Percentiles rank a stretch among this genome's conserved stretches.
phyloP scores from a whole-genome alignment of 2,113 vertebrate genomes.

The Proteles cristata region DNA sequence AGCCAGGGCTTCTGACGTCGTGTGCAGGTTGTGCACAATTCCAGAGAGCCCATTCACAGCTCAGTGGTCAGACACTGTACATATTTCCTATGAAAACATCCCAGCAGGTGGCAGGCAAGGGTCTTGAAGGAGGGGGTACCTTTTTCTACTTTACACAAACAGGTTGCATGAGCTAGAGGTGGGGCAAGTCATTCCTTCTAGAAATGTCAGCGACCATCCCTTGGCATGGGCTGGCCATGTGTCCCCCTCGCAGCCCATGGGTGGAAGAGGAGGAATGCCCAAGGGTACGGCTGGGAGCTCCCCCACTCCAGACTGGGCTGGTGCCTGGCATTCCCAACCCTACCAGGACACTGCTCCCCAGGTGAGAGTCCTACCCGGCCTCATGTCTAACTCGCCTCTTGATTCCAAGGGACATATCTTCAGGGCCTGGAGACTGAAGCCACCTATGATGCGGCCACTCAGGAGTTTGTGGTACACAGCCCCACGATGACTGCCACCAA shows the following conservation, averaged over 20 bases:
- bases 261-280: neutral
- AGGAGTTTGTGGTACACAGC: constrained; percentile 89
- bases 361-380: neutral
- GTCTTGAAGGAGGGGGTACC: neutral
- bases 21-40: fast-evolving
- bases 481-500: constrained; percentile 88
- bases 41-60: neutral
- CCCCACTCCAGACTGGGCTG: fast-evolving
- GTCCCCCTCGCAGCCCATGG: neutral
- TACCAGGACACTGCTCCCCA: neutral
- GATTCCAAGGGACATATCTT: constrained; percentile 86
- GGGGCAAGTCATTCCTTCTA: neutral
- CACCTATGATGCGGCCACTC: constrained; percentile 84
- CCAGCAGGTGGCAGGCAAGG: constrained; percentile 17
- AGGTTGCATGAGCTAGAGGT: fast-evolving
- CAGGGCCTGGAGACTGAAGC: constrained; percentile 89
- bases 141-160: neutral
- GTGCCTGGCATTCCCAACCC: neutral
- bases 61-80: neutral
- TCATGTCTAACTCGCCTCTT: constrained; percentile 20
- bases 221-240: neutral
- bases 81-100: neutral
- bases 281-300: neutral
- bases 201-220: neutral
- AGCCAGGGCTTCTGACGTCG: constrained; percentile 15